Evolutionary conservation across 2,113 vertebrate species (phyloP), one percentile per base, ranked within the genome.

Genomic region (Ciconia stormi): DNA sequence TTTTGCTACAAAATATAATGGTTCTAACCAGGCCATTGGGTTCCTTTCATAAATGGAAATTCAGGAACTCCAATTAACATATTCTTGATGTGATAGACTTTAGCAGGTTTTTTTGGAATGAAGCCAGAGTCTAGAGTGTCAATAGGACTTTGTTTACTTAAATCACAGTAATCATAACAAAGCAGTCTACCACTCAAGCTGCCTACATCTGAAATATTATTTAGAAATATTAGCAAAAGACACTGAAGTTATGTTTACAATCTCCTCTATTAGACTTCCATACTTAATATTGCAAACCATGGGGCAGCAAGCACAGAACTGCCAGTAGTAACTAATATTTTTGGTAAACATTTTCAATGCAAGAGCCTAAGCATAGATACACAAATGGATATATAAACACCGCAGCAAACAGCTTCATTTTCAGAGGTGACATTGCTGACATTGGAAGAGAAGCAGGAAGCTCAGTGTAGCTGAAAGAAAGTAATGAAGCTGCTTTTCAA

Each of bases 21-120:
- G 53, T 56, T 88, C 82, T 90, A 88, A 44, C 53, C 74, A 92
- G 52, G 46, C 62, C 46, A 36, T 6, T 77, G 49, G 34, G 56
- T 66, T 87, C 66, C 32, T 13, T 93, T 87, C n/a, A 9, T 61
- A 93, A 94, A 94, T 63, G 79, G 74, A 91, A 93, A 94, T 83
- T 62, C 59, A 70, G 59, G 44, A 91, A 70, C 79, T 95, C n/a
- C 22, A 94, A 70, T 93, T 93, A 93, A 92, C 90, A 73, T 92
- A 67, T 73, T 88, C 67, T 88, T 58, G 46, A 90, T 49, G 66
- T 76, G 87, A 85, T 27, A 92, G 92, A 90, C 71, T 94, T 73
- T 6, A 88, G 66, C 78, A 90, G 34, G 29, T 49, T 44, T 85
- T 92, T 89, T 72, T 46, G 36, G 52, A 88, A 66, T 71, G 19